phyloP scores from a whole-genome alignment of 2,113 vertebrate genomes.

The Pachyramphus minor region DNA sequence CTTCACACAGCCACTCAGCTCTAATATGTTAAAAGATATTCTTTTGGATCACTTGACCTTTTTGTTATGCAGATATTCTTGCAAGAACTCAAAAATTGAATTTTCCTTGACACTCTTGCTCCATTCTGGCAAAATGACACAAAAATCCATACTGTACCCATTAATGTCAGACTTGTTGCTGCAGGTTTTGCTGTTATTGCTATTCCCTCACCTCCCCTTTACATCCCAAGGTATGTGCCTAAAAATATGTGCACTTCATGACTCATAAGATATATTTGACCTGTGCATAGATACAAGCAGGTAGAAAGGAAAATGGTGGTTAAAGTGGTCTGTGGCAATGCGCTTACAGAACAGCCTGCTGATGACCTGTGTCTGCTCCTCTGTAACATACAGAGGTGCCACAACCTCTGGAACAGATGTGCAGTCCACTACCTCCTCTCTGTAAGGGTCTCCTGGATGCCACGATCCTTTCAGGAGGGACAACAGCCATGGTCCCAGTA shows the following conservation, averaged over 20 bases:
- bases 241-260: constrained; percentile 10
- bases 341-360: background rate
- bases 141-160: constrained; percentile 64
- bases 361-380: background rate
- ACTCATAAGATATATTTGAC: background rate
- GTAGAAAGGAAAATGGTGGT: background rate
- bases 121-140: constrained; percentile 60
- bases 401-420: background rate
- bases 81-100: constrained; percentile 43
- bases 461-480: background rate
- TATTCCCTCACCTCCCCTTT: constrained; percentile 28
- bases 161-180: constrained; percentile 66
- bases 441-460: background rate
- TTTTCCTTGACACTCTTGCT: constrained; percentile 54
- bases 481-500: fast-evolving
- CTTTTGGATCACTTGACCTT: constrained; percentile 60
- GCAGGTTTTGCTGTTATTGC: constrained; percentile 53
- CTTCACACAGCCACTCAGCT: background rate
- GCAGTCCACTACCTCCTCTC: background rate
- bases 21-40: background rate
- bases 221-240: background rate
- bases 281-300: background rate
- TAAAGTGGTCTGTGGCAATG: background rate
- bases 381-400: background rate
- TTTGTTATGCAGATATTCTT: constrained; percentile 64